phyloP scores from a whole-genome alignment of 2,888 invertebrate species.

The Nymphalis polychloros region DNA sequence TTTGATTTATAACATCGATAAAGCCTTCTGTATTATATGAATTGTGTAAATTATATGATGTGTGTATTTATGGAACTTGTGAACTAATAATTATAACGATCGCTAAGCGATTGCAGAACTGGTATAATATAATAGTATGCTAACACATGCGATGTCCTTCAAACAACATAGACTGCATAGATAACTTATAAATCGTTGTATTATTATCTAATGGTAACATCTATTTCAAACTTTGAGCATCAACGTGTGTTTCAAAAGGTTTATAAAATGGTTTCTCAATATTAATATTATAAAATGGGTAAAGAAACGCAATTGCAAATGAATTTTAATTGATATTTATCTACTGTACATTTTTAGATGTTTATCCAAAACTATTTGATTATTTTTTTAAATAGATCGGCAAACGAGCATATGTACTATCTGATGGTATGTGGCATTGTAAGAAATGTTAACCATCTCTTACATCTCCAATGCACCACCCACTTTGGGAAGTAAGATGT shows the following conservation, averaged over 20 bases:
- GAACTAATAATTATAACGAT: conserved; percentile 26
- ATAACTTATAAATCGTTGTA: too few species aligned
- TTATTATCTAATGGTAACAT: conserved; percentile 16
- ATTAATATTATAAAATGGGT: too few species aligned
- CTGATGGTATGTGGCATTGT: too few species aligned
- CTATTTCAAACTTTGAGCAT: not conserved
- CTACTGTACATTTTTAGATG: too few species aligned
- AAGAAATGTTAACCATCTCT: too few species aligned
- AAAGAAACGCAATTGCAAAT: not conserved
- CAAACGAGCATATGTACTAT: too few species aligned
- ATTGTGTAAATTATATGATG: conserved; percentile 20
- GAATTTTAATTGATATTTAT: not conserved
- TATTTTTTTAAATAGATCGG: too few species aligned
- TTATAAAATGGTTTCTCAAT: too few species aligned
- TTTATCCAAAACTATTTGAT: too few species aligned
- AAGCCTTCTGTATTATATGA: conserved; percentile 8
- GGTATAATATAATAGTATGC: conserved; percentile 31
- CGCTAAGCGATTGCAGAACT: conserved; percentile 22
- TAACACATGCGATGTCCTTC: conserved; percentile 35
- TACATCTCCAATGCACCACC: too few species aligned
- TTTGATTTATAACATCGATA: conserved; percentile 10
- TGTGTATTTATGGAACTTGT: conserved; percentile 14
- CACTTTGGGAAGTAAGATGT: too few species aligned
- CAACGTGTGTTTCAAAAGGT: too few species aligned
- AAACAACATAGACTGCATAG: conserved; percentile 6